A percentile compares a stretch with the other conserved stretches of the same genome.
Conservation (phyloP, 2,113 vertebrate species). For the Varanus salvator region DNA sequence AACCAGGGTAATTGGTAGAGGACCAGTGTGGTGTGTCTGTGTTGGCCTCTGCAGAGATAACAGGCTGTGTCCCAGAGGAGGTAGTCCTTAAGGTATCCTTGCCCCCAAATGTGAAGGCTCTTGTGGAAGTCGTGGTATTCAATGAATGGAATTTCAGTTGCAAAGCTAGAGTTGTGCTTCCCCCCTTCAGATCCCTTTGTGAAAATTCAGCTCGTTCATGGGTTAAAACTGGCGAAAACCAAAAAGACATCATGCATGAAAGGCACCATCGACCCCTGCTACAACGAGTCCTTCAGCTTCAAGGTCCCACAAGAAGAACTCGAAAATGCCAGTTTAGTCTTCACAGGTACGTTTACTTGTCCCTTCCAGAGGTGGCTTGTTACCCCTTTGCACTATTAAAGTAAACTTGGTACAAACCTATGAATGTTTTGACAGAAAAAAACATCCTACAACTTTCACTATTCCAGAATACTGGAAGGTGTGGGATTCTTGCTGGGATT, state of each 20-base stretch:
- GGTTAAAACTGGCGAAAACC: conserved; percentile 88
- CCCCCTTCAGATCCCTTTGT: conserved; percentile 88
- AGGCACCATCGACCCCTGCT: conserved; percentile 91
- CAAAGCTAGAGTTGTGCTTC: conserved; percentile 22
- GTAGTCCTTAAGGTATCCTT: not conserved
- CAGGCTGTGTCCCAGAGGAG: no score
- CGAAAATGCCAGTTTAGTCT: conserved; percentile 89
- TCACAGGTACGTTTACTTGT: conserved; percentile 80
- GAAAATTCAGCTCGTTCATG: conserved; percentile 89
- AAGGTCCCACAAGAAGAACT: conserved; percentile 88
- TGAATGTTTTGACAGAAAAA: no score
- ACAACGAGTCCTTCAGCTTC: conserved; percentile 92
- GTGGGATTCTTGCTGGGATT: no score
- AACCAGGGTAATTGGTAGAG: no score
- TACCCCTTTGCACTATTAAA: no score
- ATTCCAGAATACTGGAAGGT: not conserved
- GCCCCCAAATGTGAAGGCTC: not conserved
- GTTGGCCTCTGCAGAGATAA: no score
- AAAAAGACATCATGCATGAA: conserved; percentile 90
- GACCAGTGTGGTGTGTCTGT: no score
- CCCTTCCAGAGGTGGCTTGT: rapidly evolving
- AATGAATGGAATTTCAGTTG: rapidly evolving
- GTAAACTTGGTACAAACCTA: no score
- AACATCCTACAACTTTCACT: no score
- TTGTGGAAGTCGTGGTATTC: rapidly evolving